Evolutionary conservation across 1,140 invertebrate genomes (phyloP).

Genomic region (Plodia interpunctella): DNA sequence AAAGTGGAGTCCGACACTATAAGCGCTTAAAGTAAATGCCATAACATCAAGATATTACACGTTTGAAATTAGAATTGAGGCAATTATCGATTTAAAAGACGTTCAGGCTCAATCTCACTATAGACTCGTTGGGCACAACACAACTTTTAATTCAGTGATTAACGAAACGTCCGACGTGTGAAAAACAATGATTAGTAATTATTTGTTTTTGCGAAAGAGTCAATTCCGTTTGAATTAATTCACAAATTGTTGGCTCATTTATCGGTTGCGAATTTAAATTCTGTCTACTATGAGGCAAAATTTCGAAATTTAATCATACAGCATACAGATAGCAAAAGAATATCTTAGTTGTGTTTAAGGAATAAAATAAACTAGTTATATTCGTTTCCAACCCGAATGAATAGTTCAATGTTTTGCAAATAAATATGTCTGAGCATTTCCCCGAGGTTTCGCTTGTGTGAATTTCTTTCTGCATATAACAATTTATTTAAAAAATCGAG

Average conservation of each 20-base stretch:
- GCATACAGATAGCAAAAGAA: not conserved
- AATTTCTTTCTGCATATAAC: too few relatives aligned
- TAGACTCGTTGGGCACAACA: not conserved
- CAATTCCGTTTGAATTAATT: slow-evolving; percentile 17
- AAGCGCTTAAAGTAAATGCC: too few relatives aligned
- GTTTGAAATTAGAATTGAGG: too few relatives aligned
- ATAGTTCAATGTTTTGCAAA: too few relatives aligned
- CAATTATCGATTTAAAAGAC: too few relatives aligned
- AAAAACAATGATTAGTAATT: slow-evolving; percentile 18
- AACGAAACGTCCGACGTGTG: slow-evolving; percentile 8
- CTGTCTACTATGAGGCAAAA: slow-evolving; percentile 14
- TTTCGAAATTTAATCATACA: not conserved
- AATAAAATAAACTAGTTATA: not conserved
- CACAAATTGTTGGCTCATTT: slow-evolving; percentile 19
- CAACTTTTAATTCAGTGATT: not conserved
- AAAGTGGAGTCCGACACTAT: too few relatives aligned
- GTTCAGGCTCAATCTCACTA: too few relatives aligned
- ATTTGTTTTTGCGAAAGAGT: slow-evolving; percentile 14
- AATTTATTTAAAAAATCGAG: too few relatives aligned
- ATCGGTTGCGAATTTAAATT: slow-evolving; percentile 15
- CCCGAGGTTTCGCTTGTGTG: too few relatives aligned
- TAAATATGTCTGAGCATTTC: too few relatives aligned
- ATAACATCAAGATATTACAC: too few relatives aligned
- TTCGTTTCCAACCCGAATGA: not conserved
- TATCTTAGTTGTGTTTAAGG: not conserved